Evolutionary conservation across 2,888 invertebrate genomes (phyloP), one percentile per base, ranked within the genome.

Genomic region (Chalcosyrphus nemorum): DNA sequence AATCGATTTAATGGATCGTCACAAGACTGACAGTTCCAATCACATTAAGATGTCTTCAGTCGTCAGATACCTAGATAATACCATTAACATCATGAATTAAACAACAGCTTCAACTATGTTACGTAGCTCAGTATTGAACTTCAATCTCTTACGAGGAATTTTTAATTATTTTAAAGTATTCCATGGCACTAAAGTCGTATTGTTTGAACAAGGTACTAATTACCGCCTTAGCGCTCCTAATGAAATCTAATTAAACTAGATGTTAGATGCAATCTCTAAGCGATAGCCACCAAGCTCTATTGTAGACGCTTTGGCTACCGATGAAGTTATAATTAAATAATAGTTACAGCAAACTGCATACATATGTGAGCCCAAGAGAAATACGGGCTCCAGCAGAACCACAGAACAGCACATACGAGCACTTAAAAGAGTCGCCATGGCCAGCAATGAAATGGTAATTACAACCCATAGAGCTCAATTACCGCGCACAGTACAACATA

Each of bases 401-500:
- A 57, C 54, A 56, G n/a, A 59, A 72, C 38, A 66, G 54, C 54
- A 21, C 38, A 21, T 35, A 43, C 65, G 35, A 65, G 32, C 61
- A 50, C 68, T 74, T 47, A 41, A 68, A 57, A 75, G 75, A 59
- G 71, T 71, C 54, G 76, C 63, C 74, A 80, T 70, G 84, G 47
- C 54, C 57, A 65, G 80, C 84, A 80, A 80, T 80, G 75, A 80
- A 84, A 84, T 84, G 80, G 70, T 84, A 84, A 84, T 84, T 84
- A 84, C 80, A 54, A 78, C 66, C 72, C 68, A 74, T 72, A 68
- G 74, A 43, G 65, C 74, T 70, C 78, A 78, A 84, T 78, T 72
- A 76, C 65, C 45, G 35, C 43, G 15, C 54, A 32, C 11, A 52
- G 19, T 7, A 45, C 13, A 54, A 32, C n/a, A 38, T 41, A 35